Evolutionary conservation across 2,888 invertebrate genomes (phyloP).

Genomic region (Aricia artaxerxes): DNA sequence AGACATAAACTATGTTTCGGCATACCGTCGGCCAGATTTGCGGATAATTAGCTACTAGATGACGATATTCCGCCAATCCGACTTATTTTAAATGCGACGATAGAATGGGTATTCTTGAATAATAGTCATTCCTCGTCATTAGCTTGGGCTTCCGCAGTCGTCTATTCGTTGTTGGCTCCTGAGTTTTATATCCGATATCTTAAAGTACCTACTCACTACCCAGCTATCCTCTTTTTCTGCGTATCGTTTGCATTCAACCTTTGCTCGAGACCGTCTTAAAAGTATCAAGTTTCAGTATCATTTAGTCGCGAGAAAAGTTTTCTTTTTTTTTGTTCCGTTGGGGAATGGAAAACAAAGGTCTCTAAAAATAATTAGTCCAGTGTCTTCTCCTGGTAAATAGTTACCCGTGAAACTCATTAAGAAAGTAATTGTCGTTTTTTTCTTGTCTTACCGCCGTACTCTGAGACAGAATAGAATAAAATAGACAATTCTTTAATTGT

Average conservation of each 20-base stretch:
- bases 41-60: constrained; percentile 48
- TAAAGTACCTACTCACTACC: neutral
- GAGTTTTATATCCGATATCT: neutral
- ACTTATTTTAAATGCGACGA: constrained; percentile 31
- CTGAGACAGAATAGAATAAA: too few relatives aligned
- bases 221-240: neutral
- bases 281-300: constrained; percentile 10
- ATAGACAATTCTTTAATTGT: too few relatives aligned
- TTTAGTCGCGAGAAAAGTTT: neutral
- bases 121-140: constrained; percentile 30
- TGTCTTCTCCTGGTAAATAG: neutral
- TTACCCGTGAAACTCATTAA: constrained; percentile 6
- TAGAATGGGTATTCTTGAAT: constrained; percentile 29
- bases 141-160: constrained; percentile 18
- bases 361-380: constrained; percentile 10
- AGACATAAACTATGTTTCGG: constrained; percentile 50
- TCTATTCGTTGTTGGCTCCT: neutral
- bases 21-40: constrained; percentile 45
- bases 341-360: constrained; percentile 8
- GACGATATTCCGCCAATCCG: constrained; percentile 43
- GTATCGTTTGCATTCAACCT: neutral
- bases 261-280: neutral
- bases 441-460: too few relatives aligned
- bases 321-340: neutral
- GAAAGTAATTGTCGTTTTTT: neutral